Conservation (phyloP, 2,797 vertebrate genomes). For the Fundulus diaphanus region DNA sequence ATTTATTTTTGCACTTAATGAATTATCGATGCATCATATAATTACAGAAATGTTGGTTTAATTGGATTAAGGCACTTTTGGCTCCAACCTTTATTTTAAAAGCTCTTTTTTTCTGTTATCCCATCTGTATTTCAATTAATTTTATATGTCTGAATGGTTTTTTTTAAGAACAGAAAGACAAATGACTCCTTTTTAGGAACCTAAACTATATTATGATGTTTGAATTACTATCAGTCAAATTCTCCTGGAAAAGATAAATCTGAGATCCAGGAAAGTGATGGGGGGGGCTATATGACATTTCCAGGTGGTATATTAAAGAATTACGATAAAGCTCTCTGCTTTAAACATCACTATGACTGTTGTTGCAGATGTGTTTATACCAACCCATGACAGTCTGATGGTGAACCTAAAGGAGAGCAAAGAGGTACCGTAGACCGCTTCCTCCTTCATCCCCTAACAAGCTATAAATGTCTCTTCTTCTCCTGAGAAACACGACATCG, state of each 20-base stretch:
- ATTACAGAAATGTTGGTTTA: no score
- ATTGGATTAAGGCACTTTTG: no score
- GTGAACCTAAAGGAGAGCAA: conserved; percentile 96
- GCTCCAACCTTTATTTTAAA: no score
- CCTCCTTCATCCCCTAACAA: background rate
- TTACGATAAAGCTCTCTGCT: background rate
- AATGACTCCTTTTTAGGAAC: background rate
- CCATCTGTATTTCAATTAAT: background rate
- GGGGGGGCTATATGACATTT: background rate
- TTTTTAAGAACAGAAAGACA: background rate
- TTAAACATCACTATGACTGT: background rate
- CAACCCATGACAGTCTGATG: conserved; percentile 94
- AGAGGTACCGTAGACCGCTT: conserved; percentile 87
- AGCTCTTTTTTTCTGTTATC: background rate
- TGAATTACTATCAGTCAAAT: background rate
- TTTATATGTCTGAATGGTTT: background rate
- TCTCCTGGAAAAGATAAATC: background rate
- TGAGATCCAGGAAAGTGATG: background rate
- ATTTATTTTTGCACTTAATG: no score
- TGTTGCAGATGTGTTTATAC: conserved; percentile 92
- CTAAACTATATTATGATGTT: background rate
- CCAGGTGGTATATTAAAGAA: no score
- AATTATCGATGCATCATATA: no score
- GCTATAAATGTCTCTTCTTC: conserved; percentile 42
- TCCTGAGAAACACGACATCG: background rate